These are phyloP conservation scores for Ganaspis sp. DNA, from an alignment of 1,140 invertebrate species.

Conservation along the genomic window DNA sequence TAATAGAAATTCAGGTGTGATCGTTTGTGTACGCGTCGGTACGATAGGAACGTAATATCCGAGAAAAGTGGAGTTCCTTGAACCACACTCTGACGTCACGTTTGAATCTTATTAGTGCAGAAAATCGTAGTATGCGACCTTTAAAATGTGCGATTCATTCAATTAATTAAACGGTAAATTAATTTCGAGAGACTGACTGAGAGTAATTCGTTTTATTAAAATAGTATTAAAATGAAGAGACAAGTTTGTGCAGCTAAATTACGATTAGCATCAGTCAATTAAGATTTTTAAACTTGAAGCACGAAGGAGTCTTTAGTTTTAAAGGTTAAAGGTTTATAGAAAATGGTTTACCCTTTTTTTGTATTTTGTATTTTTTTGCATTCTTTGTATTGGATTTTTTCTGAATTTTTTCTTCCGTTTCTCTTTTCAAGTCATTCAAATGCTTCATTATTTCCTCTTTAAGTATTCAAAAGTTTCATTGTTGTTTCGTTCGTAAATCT, in stretches of 20 bases:
- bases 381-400: too few species aligned
- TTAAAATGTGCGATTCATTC: not conserved
- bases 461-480: too few species aligned
- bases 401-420: too few species aligned
- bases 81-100: not conserved
- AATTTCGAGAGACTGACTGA: not conserved
- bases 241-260: not conserved
- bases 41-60: not conserved
- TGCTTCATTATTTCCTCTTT: too few species aligned
- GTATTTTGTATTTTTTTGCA: too few species aligned
- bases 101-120: not conserved
- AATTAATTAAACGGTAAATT: not conserved
- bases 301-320: too few species aligned
- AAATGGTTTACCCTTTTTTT: too few species aligned
- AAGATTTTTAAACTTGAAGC: too few species aligned
- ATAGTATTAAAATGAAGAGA: not conserved
- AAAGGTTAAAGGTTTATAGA: too few species aligned
- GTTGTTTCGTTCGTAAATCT: too few species aligned
- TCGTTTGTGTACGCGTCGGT: not conserved
- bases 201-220: not conserved
- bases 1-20: not conserved
- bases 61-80: not conserved
- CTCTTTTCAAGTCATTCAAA: too few species aligned
- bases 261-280: too few species aligned
- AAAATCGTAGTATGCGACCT: slow-evolving; percentile 3